phyloP scores from a whole-genome alignment of 2,888 invertebrate species.

The Ryuthela nishihirai region DNA sequence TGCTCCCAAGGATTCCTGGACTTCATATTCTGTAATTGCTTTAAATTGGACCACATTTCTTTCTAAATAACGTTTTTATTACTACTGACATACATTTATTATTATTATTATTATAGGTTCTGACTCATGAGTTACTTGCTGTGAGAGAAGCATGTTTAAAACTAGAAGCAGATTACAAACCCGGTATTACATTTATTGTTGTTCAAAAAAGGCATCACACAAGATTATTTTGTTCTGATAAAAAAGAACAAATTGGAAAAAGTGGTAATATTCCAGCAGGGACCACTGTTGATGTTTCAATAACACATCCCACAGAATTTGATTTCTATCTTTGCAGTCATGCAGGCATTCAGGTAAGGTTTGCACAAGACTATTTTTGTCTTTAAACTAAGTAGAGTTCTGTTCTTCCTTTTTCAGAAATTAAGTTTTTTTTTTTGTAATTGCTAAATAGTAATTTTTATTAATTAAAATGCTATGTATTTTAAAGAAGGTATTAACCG shows the following conservation, averaged over 20 bases:
- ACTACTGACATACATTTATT: no score
- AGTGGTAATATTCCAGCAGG: conserved; percentile 99
- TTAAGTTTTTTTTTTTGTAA: no score
- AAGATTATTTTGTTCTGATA: conserved; percentile 93
- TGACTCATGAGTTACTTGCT: conserved; percentile 95
- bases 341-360: conserved; percentile 72
- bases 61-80: no score
- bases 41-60: no score
- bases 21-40: no score
- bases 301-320: conserved; percentile 99
- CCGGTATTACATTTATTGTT: conserved; percentile 96
- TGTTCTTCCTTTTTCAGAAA: no score
- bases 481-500: no score
- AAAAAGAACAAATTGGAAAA: conserved; percentile 97
- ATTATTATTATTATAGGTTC: conserved; percentile 60
- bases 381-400: no score
- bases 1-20: no score
- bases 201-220: conserved; percentile 99
- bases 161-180: conserved; percentile 91
- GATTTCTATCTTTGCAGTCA: conserved; percentile 99
- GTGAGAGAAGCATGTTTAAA: conserved; percentile 98
- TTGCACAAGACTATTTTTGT: not conserved
- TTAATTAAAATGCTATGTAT: no score
- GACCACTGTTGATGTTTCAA: conserved; percentile 98
- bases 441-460: no score